Base-by-base conservation (phyloP, 2,797 vertebrate species). In the Margarornis squamiger region DNA sequence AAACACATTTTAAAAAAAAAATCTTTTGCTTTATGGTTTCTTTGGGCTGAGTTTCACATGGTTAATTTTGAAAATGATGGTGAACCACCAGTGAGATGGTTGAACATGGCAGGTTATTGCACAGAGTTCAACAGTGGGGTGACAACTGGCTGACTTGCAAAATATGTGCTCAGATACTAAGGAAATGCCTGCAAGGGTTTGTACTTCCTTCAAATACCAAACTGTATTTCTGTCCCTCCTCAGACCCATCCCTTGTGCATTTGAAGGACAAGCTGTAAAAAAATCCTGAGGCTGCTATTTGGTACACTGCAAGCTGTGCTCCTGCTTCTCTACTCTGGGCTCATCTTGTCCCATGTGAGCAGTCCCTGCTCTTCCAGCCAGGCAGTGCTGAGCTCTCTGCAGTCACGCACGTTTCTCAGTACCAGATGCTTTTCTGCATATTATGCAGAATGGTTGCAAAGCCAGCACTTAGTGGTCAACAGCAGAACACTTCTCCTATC, bases 111-210 rank as follows among this genome's bases (percentile, higher is more conserved):
- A 75, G 21, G 11, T 74, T 82, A 51, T 45, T 79, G 72, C 51
- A 46, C 26, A 52, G 24, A 76, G 57, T 46, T 65, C 63, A 85
- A 22, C 21, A 57, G 38, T 8, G 24, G 27, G 29, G 27, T 57
- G 57, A 62, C 1, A 1, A 55, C 14, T 1, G 0, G 17, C 17
- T 77, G 87, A 58, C 21, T 85, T 0, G 0, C 32, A 72, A 51
- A 71, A 26, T 27, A 21, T 58, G 48, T 20, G 10, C 45, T 80
- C 51, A 62, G 51, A 88, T 26, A 46, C 23, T 38, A 36, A 78
- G 66, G 43, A 94, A 61, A 66, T 55, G 17, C 27, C 58, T 76
- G 45, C 1, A 24, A 49, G 59, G 23, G 19, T 8, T 24, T 86
- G 68, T 51, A 43, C 58, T 74, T 78, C 68, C 27, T 79, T 75